Conservation (phyloP, 37 sponge, comb jelly and placozoan species). For the Aphrocallistes beatrix region DNA sequence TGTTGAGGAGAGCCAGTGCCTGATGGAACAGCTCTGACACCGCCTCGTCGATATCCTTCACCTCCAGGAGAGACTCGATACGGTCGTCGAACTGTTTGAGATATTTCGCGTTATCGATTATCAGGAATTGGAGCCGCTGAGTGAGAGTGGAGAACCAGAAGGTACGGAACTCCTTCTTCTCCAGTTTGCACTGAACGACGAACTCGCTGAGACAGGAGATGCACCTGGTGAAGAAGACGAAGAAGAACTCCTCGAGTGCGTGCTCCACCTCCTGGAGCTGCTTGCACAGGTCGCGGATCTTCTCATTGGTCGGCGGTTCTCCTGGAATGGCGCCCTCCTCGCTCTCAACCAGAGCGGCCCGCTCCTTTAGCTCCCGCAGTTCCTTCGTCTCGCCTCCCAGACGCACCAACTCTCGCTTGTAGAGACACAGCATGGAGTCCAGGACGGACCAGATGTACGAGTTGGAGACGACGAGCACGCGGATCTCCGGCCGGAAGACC, state of each 20-base stretch:
- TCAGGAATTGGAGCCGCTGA: neutral
- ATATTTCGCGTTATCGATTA: neutral
- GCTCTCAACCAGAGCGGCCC: neutral
- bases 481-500: neutral
- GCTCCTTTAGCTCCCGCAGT: neutral
- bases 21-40: conserved; percentile 1
- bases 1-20: neutral
- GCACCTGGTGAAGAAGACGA: neutral
- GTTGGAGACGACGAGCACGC: neutral
- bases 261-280: neutral
- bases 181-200: neutral
- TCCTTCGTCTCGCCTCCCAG: neutral
- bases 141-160: neutral
- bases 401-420: neutral
- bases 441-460: neutral
- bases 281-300: neutral
- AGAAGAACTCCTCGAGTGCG: neutral
- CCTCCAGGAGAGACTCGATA: neutral
- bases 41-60: neutral
- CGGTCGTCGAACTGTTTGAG: neutral
- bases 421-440: neutral
- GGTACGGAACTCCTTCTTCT: neutral
- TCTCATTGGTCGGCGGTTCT: neutral
- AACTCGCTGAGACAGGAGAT: neutral
- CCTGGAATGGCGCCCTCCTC: neutral